A percentile compares a stretch with the other conserved stretches of the same genome.
Conservation (phyloP, 2,888 invertebrate genomes). For the Lasioglossum zephyrum region DNA sequence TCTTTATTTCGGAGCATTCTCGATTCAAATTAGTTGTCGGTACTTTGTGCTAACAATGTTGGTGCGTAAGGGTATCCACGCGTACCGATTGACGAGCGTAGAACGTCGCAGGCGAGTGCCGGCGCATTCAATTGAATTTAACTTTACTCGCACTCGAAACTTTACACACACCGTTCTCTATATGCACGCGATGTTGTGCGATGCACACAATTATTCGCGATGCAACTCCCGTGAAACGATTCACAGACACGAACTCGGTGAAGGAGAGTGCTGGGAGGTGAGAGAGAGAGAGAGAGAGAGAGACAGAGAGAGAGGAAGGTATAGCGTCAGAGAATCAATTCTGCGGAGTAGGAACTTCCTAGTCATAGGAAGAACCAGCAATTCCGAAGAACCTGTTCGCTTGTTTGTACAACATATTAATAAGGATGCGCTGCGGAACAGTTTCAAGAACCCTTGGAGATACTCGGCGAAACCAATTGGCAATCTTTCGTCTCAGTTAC, state of each 20-base stretch:
- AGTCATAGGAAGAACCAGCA: constrained; percentile 15
- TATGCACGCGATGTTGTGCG: constrained; percentile 51
- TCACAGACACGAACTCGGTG: constrained; percentile 37
- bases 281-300: neutral
- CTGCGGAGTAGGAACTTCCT: neutral
- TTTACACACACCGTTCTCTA: constrained; percentile 23
- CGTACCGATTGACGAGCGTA: neutral
- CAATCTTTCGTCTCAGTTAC: constrained; percentile 22
- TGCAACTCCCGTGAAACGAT: constrained; percentile 37
- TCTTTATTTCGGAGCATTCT: neutral
- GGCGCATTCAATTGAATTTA: constrained; percentile 48
- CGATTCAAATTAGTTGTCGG: neutral
- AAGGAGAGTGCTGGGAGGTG: neutral
- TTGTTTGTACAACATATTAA: constrained; percentile 25
- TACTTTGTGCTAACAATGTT: neutral
- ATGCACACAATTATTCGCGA: constrained; percentile 31
- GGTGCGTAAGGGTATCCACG: constrained; percentile 2
- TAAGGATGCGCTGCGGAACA: constrained; percentile 12
- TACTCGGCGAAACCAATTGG: constrained; percentile 1
- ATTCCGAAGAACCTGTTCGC: constrained; percentile 22
- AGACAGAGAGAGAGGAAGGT: neutral
- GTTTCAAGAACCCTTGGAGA: neutral
- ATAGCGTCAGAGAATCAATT: constrained; percentile 31
- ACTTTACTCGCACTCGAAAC: constrained; percentile 56
- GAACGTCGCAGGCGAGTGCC: neutral